These are phyloP conservation scores for Probosciger aterrimus DNA, from an alignment of 2,113 vertebrate genomes.

Conservation along the genomic window DNA sequence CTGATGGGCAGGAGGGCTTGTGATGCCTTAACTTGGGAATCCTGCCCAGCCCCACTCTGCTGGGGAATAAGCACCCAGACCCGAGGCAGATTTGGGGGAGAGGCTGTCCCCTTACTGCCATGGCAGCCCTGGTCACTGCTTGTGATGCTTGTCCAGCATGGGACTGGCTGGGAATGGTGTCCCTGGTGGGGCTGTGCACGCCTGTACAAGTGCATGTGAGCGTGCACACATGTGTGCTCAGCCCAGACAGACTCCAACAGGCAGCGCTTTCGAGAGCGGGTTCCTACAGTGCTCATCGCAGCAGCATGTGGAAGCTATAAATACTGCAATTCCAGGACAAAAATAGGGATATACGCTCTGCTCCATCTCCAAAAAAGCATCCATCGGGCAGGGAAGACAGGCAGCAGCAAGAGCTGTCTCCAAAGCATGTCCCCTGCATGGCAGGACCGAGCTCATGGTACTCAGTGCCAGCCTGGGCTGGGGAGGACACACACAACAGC, in stretches of 20 bases:
- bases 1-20: not conserved
- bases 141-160: not conserved
- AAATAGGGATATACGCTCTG: constrained; percentile 11
- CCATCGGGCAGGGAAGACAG: not conserved
- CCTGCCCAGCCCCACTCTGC: not conserved
- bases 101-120: not conserved
- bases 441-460: not conserved
- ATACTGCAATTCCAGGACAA: constrained; percentile 35
- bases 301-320: not conserved
- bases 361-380: not conserved
- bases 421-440: not conserved
- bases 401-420: not conserved
- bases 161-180: not conserved
- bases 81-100: not conserved
- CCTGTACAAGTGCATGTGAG: not conserved
- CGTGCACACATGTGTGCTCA: not conserved
- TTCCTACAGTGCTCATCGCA: not conserved
- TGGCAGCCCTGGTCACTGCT: not conserved
- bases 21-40: not conserved
- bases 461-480: not conserved
- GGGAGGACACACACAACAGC: not conserved
- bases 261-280: not conserved
- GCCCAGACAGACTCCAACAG: not conserved
- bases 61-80: not conserved
- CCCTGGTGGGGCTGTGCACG: accelerated